Evolutionary conservation across 1,140 invertebrate species (phyloP).

Genomic region (Hycleus cichorii): DNA sequence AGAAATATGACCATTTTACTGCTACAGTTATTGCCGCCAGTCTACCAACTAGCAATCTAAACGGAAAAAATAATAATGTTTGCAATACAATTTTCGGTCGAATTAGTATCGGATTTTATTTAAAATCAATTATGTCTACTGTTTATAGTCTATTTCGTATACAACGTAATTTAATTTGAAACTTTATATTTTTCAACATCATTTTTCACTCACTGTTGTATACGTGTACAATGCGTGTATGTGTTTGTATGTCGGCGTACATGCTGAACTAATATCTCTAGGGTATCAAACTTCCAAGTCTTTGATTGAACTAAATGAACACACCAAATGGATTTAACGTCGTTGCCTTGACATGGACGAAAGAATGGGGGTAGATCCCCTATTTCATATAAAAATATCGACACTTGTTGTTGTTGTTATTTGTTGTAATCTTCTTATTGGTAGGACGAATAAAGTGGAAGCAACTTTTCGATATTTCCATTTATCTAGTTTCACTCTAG

Average conservation of each 20-base stretch:
- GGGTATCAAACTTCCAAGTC: conserved; percentile 33
- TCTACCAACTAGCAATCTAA: too few species aligned
- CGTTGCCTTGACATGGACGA: conserved; percentile 17
- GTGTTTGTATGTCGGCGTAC: background rate
- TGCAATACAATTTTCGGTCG: too few species aligned
- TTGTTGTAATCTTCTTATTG: too few species aligned
- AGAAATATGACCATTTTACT: too few species aligned
- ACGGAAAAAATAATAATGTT: too few species aligned
- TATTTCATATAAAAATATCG: background rate
- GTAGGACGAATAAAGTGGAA: too few species aligned
- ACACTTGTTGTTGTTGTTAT: conserved; percentile 1
- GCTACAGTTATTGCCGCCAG: too few species aligned
- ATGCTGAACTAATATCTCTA: conserved; percentile 35
- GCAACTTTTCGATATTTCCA: too few species aligned
- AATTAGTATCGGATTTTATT: too few species aligned
- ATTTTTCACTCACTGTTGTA: conserved; percentile 33
- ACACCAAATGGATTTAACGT: conserved; percentile 32
- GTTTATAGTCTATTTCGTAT: too few species aligned
- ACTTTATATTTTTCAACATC: conserved; percentile 23
- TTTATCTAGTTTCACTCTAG: background rate
- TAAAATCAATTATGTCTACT: too few species aligned
- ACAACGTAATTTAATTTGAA: too few species aligned
- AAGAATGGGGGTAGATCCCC: background rate
- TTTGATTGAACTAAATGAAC: conserved; percentile 40
- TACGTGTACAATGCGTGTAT: conserved; percentile 19